A percentile compares a stretch with the other conserved stretches of the same genome.
These are phyloP conservation scores for Drosophila ohnishii DNA, from an alignment of 1,140 invertebrate genomes.

Conservation along the genomic window DNA sequence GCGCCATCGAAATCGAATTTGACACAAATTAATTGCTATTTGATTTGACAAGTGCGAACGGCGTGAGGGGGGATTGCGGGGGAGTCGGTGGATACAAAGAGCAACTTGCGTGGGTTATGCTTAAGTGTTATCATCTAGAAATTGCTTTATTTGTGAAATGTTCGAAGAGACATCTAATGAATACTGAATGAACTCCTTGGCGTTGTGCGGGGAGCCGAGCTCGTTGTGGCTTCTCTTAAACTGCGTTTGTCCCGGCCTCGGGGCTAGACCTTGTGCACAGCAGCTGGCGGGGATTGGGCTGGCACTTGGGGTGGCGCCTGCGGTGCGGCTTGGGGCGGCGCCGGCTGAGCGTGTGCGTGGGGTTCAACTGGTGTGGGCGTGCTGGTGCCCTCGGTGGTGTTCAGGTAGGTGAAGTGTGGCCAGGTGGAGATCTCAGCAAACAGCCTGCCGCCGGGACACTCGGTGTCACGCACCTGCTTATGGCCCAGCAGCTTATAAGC, in stretches of 20 bases:
- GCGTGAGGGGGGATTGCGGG: background rate
- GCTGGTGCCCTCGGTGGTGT: slow-evolving; percentile 20
- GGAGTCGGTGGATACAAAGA: background rate
- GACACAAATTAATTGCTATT: slow-evolving; percentile 52
- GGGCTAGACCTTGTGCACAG: slow-evolving; percentile 32
- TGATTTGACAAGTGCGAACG: slow-evolving; percentile 49
- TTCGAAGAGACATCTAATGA: slow-evolving; percentile 47
- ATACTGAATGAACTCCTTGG: slow-evolving; percentile 62
- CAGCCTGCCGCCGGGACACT: slow-evolving; percentile 88
- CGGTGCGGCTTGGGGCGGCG: background rate
- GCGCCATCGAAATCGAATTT: slow-evolving; percentile 51
- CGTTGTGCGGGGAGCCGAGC: slow-evolving; percentile 50
- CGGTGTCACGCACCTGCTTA: slow-evolving; percentile 87
- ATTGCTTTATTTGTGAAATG: slow-evolving; percentile 60
- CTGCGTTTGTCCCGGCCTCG: slow-evolving; percentile 9
- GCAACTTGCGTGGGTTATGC: slow-evolving; percentile 24
- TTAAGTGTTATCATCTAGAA: slow-evolving; percentile 58
- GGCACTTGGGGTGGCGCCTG: slow-evolving; percentile 9
- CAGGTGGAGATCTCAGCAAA: slow-evolving; percentile 87
- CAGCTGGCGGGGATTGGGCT: slow-evolving; percentile 21
- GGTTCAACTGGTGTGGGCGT: slow-evolving; percentile 10
- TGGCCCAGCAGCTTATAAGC: slow-evolving; percentile 89
- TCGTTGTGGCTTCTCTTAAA: slow-evolving; percentile 54
- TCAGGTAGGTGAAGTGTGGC: slow-evolving; percentile 84
- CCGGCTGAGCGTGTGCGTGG: slow-evolving; percentile 5